These are phyloP conservation scores for Berghia stephanieae DNA, from an alignment of 1,140 invertebrate species.

Conservation along the genomic window DNA sequence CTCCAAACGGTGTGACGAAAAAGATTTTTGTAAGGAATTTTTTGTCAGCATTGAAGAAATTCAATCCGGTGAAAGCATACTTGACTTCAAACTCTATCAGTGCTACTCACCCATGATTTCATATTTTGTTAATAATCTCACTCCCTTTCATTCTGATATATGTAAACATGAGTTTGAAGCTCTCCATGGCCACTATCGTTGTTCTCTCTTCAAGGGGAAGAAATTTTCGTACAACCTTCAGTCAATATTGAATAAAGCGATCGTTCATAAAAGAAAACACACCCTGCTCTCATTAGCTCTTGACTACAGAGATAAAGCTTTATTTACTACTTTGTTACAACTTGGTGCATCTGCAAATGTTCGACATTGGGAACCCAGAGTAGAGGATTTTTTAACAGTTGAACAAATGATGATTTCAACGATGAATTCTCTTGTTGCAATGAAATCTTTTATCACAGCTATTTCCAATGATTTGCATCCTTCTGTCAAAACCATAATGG, in stretches of 20 bases:
- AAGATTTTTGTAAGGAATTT: background rate
- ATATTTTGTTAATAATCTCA: conserved; percentile 6
- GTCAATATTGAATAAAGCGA: background rate
- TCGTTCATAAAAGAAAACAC: background rate
- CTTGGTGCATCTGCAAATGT: background rate
- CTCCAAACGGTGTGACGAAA: background rate
- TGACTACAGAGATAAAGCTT: background rate
- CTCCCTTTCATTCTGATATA: background rate
- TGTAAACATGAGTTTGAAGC: background rate
- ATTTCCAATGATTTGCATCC: too few relatives aligned
- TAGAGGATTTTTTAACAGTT: background rate
- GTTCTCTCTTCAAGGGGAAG: too few relatives aligned
- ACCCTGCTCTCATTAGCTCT: background rate
- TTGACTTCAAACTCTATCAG: background rate
- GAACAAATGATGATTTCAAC: background rate
- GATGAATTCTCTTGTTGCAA: too few relatives aligned
- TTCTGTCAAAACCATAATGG: too few relatives aligned
- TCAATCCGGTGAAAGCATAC: background rate
- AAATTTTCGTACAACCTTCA: too few relatives aligned
- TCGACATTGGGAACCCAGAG: background rate
- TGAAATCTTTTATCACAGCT: too few relatives aligned
- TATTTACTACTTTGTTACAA: background rate
- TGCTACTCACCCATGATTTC: background rate
- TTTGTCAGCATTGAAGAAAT: background rate
- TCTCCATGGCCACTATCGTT: too few relatives aligned